Percentiles rank a stretch among this genome's conserved stretches.
Evolutionary conservation across 2,888 invertebrate species (phyloP).

Genomic region (Acanthosoma haemorrhoidale): DNA sequence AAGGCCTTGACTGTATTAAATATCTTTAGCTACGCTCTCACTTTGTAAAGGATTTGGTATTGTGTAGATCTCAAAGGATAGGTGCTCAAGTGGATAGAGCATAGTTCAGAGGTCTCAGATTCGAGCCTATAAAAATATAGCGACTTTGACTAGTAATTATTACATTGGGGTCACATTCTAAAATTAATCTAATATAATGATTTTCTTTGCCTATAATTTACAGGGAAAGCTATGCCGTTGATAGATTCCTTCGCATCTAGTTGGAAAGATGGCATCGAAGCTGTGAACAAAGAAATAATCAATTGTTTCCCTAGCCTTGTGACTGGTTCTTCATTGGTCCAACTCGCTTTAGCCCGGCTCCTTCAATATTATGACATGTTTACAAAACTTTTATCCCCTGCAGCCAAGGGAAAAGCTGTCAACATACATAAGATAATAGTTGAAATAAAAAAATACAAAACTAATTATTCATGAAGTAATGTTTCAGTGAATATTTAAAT

Average conservation of each 20-base stretch:
- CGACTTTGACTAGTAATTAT: not conserved
- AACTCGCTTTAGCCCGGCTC: slow-evolving; percentile 88
- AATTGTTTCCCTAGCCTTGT: slow-evolving; percentile 93
- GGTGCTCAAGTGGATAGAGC: no score
- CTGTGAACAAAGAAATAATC: slow-evolving; percentile 89
- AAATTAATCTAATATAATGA: no score
- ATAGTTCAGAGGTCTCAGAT: no score
- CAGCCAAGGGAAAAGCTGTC: slow-evolving; percentile 80
- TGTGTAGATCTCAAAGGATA: no score
- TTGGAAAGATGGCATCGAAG: slow-evolving; percentile 94
- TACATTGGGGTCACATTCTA: not conserved
- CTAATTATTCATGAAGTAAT: slow-evolving; percentile 64
- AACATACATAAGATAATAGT: slow-evolving; percentile 99
- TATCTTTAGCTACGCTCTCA: no score
- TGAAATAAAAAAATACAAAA: slow-evolving; percentile 98
- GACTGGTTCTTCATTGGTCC: slow-evolving; percentile 88
- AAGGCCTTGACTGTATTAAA: no score
- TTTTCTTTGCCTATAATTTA: slow-evolving; percentile 25
- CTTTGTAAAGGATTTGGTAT: no score
- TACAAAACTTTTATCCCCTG: slow-evolving; percentile 85
- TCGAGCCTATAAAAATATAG: not conserved
- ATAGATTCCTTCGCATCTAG: slow-evolving; percentile 84
- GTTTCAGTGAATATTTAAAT: no score
- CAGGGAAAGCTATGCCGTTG: slow-evolving; percentile 70
- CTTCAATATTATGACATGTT: slow-evolving; percentile 98